Percentiles rank a stretch among this genome's conserved stretches.
Conservation (phyloP, 2,797 vertebrate species). For the Amniataba percoides region DNA sequence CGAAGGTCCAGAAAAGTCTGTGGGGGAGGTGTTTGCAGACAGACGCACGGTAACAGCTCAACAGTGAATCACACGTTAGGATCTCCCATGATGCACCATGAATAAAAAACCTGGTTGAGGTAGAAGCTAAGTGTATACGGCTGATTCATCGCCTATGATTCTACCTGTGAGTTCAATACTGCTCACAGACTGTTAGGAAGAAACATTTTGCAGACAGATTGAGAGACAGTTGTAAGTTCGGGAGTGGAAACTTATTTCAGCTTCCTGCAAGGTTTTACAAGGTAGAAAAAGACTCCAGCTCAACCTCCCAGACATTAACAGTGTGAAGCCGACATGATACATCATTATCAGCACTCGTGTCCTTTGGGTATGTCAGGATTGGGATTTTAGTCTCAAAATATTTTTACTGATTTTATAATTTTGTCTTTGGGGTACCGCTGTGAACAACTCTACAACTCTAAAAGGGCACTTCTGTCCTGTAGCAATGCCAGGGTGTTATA, state of each 20-base stretch:
- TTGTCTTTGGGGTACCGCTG: background rate
- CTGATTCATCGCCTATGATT: constrained; percentile 5
- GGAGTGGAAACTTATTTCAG: too few relatives aligned
- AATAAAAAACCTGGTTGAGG: background rate
- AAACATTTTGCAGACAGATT: too few relatives aligned
- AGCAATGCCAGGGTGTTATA: background rate
- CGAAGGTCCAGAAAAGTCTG: background rate
- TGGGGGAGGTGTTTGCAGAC: background rate
- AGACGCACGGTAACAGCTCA: background rate
- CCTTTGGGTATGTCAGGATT: constrained; percentile 1
- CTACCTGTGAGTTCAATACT: background rate
- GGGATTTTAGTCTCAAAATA: background rate
- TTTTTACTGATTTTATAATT: background rate
- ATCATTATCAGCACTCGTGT: background rate
- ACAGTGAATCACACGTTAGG: background rate
- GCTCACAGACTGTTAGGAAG: background rate
- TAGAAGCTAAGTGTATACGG: background rate
- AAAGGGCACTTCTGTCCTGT: background rate
- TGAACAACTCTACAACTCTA: background rate
- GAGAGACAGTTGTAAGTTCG: too few relatives aligned
- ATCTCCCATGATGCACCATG: background rate
- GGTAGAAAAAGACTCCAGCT: too few relatives aligned
- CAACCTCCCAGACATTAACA: too few relatives aligned
- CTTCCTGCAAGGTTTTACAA: too few relatives aligned
- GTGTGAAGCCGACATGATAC: background rate